phyloP scores from a whole-genome alignment of 1,140 invertebrate genomes.

The Wiebesia pumilae region DNA sequence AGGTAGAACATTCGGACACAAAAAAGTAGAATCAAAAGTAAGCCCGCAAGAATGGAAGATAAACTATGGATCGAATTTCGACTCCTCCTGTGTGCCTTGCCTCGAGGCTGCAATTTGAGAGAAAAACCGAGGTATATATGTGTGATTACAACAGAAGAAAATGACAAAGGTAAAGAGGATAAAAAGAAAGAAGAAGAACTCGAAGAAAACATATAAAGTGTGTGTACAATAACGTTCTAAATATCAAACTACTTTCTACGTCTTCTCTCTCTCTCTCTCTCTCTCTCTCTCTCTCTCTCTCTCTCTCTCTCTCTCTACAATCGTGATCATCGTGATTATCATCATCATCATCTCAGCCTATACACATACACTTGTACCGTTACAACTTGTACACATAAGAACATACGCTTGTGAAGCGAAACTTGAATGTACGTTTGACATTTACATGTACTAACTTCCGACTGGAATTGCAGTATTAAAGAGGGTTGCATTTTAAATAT shows the following conservation, averaged over 20 bases:
- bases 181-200: background rate
- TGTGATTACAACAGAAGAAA: background rate
- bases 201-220: background rate
- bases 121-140: background rate
- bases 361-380: constrained; percentile 33
- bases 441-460: background rate
- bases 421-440: constrained; percentile 1
- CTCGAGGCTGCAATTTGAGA: background rate
- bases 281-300: constrained; percentile 39
- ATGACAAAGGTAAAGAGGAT: background rate
- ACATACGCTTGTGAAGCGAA: constrained; percentile 16
- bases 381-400: constrained; percentile 11
- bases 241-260: constrained; percentile 67
- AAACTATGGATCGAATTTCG: constrained; percentile 14
- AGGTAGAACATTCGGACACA: background rate
- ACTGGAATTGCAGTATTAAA: background rate
- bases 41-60: background rate
- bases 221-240: constrained; percentile 40
- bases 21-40: background rate
- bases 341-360: constrained; percentile 5
- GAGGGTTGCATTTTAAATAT: background rate
- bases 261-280: constrained; percentile 18
- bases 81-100: constrained; percentile 7
- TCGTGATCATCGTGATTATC: constrained; percentile 8
- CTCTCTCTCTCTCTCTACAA: constrained; percentile 18